A percentile compares a stretch with the other conserved stretches of the same genome.
Conservation (phyloP, 2,113 vertebrate genomes). For the Nothobranchius furzeri region DNA sequence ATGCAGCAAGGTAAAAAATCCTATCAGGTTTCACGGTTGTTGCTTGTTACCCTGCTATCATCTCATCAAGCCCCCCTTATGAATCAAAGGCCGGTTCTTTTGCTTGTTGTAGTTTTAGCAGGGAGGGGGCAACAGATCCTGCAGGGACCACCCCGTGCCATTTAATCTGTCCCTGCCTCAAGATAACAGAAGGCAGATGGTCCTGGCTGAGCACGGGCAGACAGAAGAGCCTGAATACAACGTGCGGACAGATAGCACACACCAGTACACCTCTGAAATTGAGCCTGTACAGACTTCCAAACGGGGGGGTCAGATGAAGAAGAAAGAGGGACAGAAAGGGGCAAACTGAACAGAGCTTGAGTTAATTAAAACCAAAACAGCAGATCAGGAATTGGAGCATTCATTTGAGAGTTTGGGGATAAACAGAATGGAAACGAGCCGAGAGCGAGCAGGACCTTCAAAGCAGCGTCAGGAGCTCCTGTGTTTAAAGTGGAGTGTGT, state of each 20-base stretch:
- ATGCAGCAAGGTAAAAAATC: constrained; percentile 54
- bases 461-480: constrained; percentile 49
- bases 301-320: constrained; percentile 19
- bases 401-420: constrained; percentile 29
- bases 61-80: constrained; percentile 32
- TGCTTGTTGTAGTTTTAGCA: constrained; percentile 33
- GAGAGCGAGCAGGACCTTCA: constrained; percentile 46
- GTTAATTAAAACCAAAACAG: constrained; percentile 52
- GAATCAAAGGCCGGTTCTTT: constrained; percentile 44
- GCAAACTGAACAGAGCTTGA: constrained; percentile 1
- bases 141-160: constrained; percentile 69
- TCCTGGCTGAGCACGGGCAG: constrained; percentile 59
- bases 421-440: constrained; percentile 50
- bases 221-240: constrained; percentile 57
- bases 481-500: constrained; percentile 59
- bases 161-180: constrained; percentile 71
- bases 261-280: constrained; percentile 58
- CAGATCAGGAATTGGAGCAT: constrained; percentile 34
- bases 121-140: constrained; percentile 48
- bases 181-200: constrained; percentile 77
- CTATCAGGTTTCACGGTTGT: constrained; percentile 52
- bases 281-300: constrained; percentile 53
- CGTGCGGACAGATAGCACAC: constrained; percentile 48
- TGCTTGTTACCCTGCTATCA: constrained; percentile 29
- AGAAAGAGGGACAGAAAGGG: constrained; percentile 16